Percentiles rank a stretch among this genome's conserved stretches.
Conservation (phyloP, 2,888 invertebrate genomes). For the Hypomecis punctinalis region DNA sequence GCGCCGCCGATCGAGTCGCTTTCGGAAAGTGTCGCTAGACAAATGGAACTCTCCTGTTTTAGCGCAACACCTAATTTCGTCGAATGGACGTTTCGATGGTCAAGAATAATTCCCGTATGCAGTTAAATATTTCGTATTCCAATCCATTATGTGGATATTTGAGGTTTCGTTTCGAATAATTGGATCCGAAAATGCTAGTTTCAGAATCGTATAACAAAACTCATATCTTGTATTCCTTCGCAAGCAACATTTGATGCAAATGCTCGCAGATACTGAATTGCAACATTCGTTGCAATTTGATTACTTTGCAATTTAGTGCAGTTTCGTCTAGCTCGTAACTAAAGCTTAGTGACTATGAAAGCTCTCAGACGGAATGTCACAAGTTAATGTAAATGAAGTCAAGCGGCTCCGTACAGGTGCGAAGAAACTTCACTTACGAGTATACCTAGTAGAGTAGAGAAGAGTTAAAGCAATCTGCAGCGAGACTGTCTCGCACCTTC, state of each 20-base stretch:
- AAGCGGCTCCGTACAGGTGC: conserved; percentile 56
- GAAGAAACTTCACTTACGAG: conserved; percentile 28
- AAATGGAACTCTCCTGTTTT: conserved; percentile 80
- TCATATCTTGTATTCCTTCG: background rate
- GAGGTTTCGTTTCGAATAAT: background rate
- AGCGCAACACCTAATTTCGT: conserved; percentile 53
- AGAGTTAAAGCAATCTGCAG: conserved; percentile 36
- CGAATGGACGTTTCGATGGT: conserved; percentile 34
- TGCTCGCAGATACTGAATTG: background rate
- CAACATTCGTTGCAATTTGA: background rate
- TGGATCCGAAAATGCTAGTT: background rate
- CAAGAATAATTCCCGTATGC: conserved; percentile 25
- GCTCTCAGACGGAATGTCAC: conserved; percentile 40
- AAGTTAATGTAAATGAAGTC: conserved; percentile 63
- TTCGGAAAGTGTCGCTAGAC: conserved; percentile 81
- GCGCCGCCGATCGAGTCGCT: conserved; percentile 78
- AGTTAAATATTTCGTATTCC: conserved; percentile 10
- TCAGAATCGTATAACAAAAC: background rate
- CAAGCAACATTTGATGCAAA: background rate
- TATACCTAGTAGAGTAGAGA: background rate
- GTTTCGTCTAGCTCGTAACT: background rate
- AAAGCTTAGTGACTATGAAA: conserved; percentile 11
- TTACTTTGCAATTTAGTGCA: background rate
- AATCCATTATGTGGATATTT: conserved; percentile 29
- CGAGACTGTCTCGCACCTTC: conserved; percentile 24